A percentile compares a stretch with the other conserved stretches of the same genome.
phyloP scores from a whole-genome alignment of 2,888 invertebrate species.

The Abscondita cerata region DNA sequence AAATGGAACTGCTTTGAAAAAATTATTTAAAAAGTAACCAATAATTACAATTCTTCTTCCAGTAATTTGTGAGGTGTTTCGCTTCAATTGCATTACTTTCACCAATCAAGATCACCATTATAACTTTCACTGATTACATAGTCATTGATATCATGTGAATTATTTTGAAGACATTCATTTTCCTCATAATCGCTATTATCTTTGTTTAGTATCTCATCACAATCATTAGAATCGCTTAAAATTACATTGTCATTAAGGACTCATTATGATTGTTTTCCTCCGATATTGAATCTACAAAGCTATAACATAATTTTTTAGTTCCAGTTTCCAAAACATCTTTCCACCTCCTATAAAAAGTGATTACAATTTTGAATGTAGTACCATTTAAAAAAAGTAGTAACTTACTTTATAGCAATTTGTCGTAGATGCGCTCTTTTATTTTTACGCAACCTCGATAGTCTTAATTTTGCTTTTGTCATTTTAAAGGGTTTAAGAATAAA shows the following conservation, averaged over 20 bases:
- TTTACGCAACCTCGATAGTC: not conserved
- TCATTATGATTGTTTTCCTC: not conserved
- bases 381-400: not conserved
- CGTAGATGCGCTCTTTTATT: not conserved
- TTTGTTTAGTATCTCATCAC: not conserved
- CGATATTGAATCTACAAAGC: not conserved
- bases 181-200: too few relatives aligned
- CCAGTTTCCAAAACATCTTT: not conserved
- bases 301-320: not conserved
- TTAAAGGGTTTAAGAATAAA: too few relatives aligned
- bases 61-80: not conserved
- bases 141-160: not conserved
- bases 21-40: not conserved
- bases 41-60: not conserved
- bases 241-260: too few relatives aligned
- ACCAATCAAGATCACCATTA: not conserved
- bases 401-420: not conserved
- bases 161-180: too few relatives aligned
- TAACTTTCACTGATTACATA: not conserved
- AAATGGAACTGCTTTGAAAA: too few relatives aligned
- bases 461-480: not conserved
- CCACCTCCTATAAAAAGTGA: not conserved
- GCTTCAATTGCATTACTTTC: not conserved
- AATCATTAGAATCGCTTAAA: not conserved
- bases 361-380: not conserved